Evolutionary conservation across 2,113 vertebrate genomes (phyloP).

Genomic region (Thymallus thymallus): DNA sequence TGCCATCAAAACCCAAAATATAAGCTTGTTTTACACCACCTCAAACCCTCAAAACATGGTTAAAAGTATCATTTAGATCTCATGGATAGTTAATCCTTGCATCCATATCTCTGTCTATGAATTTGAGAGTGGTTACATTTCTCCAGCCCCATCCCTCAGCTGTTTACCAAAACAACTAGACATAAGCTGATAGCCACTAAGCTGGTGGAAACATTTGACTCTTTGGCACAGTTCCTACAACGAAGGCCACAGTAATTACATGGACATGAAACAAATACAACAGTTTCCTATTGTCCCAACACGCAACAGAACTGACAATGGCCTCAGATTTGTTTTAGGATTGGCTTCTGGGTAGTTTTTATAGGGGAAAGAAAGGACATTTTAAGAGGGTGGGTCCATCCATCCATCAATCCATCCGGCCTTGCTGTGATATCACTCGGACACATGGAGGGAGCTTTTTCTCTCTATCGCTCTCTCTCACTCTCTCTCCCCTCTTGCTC

Average conservation of each 20-base stretch:
- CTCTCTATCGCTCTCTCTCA: background rate
- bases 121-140: too few species aligned
- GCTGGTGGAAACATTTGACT: slow-evolving; percentile 14
- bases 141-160: too few species aligned
- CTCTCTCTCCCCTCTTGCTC: background rate
- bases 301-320: too few species aligned
- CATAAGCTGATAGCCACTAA: slow-evolving; percentile 37
- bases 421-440: background rate
- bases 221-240: slow-evolving; percentile 19
- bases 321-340: too few species aligned
- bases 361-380: background rate
- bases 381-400: background rate
- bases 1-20: too few species aligned
- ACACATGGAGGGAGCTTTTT: background rate
- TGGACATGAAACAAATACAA: background rate
- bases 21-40: too few species aligned
- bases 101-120: too few species aligned
- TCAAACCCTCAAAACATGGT: too few species aligned
- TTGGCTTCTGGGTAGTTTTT: background rate
- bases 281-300: too few species aligned
- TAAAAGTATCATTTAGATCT: too few species aligned
- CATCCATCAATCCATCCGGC: background rate
- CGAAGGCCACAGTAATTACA: background rate
- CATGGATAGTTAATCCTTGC: too few species aligned
- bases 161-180: background rate